These are phyloP conservation scores for Amphiura filiformis DNA, from an alignment of 35 echinoderm and acorn worm species.

Conservation along the genomic window DNA sequence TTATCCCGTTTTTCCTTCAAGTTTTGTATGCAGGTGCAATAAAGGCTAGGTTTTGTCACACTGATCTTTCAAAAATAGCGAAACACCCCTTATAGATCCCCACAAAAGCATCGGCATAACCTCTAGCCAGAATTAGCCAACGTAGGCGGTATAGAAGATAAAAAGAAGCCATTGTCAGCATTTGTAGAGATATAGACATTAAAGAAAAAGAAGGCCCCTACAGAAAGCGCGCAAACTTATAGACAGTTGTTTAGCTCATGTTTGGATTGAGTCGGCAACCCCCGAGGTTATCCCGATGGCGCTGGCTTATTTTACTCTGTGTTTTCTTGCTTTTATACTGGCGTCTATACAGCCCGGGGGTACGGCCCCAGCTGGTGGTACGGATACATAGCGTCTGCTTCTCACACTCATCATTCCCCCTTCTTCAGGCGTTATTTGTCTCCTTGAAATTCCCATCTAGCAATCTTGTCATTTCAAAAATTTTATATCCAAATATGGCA, in stretches of 20 bases:
- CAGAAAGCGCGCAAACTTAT: conserved; percentile 24
- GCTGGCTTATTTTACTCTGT: neutral
- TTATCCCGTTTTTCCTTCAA: neutral
- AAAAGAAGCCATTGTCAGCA: conserved; percentile 33
- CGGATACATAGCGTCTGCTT: conserved; percentile 14
- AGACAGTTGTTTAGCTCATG: conserved; percentile 18
- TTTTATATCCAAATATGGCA: neutral
- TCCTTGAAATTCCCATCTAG: neutral
- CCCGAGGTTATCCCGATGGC: conserved; percentile 1
- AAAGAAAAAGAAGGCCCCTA: conserved; percentile 17
- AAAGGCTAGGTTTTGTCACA: neutral
- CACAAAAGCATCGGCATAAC: conserved; percentile 29
- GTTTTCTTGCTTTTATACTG: conserved; percentile 1
- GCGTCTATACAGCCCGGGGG: conserved; percentile 20
- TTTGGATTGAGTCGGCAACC: conserved; percentile 24
- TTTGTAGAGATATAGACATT: neutral
- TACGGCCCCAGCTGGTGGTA: conserved; percentile 21
- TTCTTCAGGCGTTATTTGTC: conserved; percentile 27
- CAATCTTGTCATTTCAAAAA: conserved; percentile 25
- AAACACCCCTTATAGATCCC: conserved; percentile 5
- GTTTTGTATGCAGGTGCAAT: conserved; percentile 29
- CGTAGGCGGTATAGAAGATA: conserved; percentile 35
- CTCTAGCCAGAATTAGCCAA: conserved; percentile 27
- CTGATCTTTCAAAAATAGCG: neutral
- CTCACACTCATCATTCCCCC: conserved; percentile 4